Base-by-base conservation (phyloP, 2,113 vertebrate species). In the Lasiurus borealis region DNA sequence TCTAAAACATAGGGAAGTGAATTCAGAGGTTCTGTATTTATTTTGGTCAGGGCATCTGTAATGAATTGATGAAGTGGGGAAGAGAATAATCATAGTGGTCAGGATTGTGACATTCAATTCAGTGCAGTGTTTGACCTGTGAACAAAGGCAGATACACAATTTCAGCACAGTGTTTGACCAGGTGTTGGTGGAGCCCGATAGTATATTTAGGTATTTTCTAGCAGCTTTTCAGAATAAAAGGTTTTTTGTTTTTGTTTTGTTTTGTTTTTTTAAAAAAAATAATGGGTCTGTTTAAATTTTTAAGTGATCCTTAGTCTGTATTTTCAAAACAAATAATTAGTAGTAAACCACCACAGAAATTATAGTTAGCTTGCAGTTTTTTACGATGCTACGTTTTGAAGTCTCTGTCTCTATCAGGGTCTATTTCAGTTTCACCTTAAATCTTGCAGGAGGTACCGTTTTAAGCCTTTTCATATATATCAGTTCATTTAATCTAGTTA, bases 251-350 rank as follows among this genome's bases (percentile, higher is more conserved):
- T 40, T 40, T 40, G 40, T 40, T 40, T 40, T 40, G 40, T 40
- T 40, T 40, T 40, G 40, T 40, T 40, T 40, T 40, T 3, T 40
- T 40, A 3, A 40, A 40, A 40, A 40, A 40, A 88, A 66, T 77
- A 83, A 78, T 78, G 50, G 46, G 6, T 73, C 31, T 82, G 14
- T 83, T 96, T 88, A 85, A 92, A 88, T 80, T 78, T 72, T 90
- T 85, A 90, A 66, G 25, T 68, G 19, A 88, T 8, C 59, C 16
- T 81, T 71, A 87, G 25, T 96, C 10, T 92, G 2, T 85, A 82
- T 71, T 76, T 92, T 34, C 27, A 95, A 88, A 96, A 88, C 62
- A 81, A 82, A 66, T 69, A 91, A 85, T 54, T 66, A 78, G 15
- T 78, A 75, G 25, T 72, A 91, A 91, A 82, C 14, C 31, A 68